Percentiles rank a stretch among this genome's conserved stretches.
Evolutionary conservation across 2,888 invertebrate species (phyloP).

Genomic region (Epinotia bilunana): DNA sequence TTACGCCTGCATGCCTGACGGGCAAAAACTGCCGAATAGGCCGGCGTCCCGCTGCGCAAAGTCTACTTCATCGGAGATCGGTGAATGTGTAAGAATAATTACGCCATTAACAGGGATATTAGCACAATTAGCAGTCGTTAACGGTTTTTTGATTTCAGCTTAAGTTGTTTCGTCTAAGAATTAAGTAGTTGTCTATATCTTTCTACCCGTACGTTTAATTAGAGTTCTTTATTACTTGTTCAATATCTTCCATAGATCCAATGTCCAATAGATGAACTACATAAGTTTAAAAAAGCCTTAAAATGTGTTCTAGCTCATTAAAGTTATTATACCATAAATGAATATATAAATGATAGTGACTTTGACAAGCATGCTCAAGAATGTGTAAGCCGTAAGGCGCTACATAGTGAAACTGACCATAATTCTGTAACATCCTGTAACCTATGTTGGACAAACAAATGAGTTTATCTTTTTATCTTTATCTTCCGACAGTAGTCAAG

Average conservation of each 20-base stretch:
- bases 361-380: background rate
- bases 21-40: conserved; percentile 61
- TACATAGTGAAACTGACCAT: too few species aligned
- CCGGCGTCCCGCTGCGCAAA: background rate
- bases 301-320: too few species aligned
- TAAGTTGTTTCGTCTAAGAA: background rate
- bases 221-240: background rate
- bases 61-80: conserved; percentile 40
- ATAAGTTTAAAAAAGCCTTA: too few species aligned
- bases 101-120: conserved; percentile 13
- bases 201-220: background rate
- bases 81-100: conserved; percentile 13
- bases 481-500: background rate
- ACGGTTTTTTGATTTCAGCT: conserved; percentile 10
- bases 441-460: too few species aligned
- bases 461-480: too few species aligned
- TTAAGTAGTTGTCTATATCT: conserved; percentile 8
- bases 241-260: background rate
- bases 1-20: conserved; percentile 64
- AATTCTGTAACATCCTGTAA: too few species aligned
- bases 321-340: background rate
- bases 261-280: too few species aligned
- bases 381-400: too few species aligned
- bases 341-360: too few species aligned
- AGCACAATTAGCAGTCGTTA: conserved; percentile 20